Conservation (phyloP, 2,797 vertebrate genomes). For the Melanotaenia pygmaea region DNA sequence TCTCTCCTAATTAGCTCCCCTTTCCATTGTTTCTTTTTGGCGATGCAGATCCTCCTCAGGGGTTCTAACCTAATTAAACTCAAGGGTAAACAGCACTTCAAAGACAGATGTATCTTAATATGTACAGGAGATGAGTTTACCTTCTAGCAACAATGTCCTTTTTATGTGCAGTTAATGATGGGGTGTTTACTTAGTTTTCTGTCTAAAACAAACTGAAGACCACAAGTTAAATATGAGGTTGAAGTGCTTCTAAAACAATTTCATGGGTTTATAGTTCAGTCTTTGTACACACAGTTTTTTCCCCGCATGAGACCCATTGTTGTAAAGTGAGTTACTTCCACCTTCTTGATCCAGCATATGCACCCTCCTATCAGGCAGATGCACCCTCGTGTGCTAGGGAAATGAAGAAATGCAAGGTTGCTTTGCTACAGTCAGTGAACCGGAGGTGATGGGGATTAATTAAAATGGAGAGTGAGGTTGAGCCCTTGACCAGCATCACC, state of each 20-base stretch:
- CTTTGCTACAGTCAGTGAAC: constrained; percentile 51
- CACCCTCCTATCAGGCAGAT: constrained; percentile 46
- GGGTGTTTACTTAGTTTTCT: constrained; percentile 9
- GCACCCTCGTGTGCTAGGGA: constrained; percentile 42
- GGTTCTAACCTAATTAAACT: constrained; percentile 74
- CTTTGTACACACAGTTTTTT: not conserved
- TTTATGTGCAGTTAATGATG: constrained; percentile 21
- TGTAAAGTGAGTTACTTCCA: constrained; percentile 35
- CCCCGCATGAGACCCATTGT: constrained; percentile 5
- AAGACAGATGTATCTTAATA: constrained; percentile 42
- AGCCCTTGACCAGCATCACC: constrained; percentile 44
- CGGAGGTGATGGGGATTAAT: constrained; percentile 66
- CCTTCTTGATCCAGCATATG: constrained; percentile 20
- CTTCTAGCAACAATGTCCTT: constrained; percentile 21
- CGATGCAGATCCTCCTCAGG: constrained; percentile 26
- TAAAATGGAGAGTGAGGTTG: constrained; percentile 66
- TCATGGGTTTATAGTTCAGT: not conserved
- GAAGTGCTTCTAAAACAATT: not conserved
- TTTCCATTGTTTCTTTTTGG: constrained; percentile 57
- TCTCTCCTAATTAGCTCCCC: constrained; percentile 53
- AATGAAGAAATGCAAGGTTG: constrained; percentile 40
- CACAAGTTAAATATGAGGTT: not conserved
- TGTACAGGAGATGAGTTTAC: constrained; percentile 30
- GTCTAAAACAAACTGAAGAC: not conserved
- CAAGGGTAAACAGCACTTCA: constrained; percentile 37